Evolutionary conservation across 2,797 vertebrate species (phyloP).

Genomic region (Craterocephalus amniculus): DNA sequence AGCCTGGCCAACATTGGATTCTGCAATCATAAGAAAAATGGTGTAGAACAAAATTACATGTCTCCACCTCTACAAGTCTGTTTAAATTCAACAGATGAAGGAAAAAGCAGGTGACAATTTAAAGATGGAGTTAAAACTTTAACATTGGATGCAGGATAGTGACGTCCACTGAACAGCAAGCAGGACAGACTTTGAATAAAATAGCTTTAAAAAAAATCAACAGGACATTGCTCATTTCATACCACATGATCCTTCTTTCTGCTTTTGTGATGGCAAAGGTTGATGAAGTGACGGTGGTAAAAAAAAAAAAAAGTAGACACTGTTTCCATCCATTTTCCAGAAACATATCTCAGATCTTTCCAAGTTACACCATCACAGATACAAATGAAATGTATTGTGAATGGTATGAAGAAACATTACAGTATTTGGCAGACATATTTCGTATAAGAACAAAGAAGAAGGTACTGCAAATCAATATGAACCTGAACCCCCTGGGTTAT

Average conservation of each 20-base stretch:
- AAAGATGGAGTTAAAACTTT: not conserved
- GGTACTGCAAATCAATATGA: conserved; percentile 39
- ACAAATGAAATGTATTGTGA: not conserved
- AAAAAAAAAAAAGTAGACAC: not conserved
- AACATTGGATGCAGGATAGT: not conserved
- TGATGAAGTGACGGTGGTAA: not conserved
- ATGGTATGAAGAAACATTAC: conserved; percentile 7
- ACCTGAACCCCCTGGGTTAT: conserved; percentile 61
- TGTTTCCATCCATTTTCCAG: not conserved
- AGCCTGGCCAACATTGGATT: too few relatives aligned
- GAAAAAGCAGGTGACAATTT: too few relatives aligned
- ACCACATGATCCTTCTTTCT: not conserved
- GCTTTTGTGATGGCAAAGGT: not conserved
- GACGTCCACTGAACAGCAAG: not conserved
- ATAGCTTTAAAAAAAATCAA: too few relatives aligned
- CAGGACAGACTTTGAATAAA: too few relatives aligned
- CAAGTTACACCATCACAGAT: not conserved
- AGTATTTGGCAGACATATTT: conserved; percentile 20
- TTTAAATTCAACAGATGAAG: not conserved
- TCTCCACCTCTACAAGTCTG: not conserved
- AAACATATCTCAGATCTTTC: not conserved
- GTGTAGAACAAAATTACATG: not conserved
- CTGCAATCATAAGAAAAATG: too few relatives aligned
- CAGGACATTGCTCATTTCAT: not conserved
- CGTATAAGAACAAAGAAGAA: conserved; percentile 15